Conservation (phyloP, 2,797 vertebrate genomes). For the Linurgus olivaceus region DNA sequence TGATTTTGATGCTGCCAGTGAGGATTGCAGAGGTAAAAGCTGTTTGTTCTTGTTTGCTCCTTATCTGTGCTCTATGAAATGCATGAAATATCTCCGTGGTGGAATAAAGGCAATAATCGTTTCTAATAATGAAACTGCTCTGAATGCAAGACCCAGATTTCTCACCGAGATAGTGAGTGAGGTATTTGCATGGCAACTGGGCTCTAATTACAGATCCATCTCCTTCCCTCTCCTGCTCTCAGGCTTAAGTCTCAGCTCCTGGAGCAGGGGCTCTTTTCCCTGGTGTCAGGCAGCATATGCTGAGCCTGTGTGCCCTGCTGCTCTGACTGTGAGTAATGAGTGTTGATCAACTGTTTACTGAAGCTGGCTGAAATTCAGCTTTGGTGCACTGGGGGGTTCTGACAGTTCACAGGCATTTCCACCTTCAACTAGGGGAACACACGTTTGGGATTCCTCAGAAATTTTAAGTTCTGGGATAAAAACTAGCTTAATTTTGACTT, state of each 20-base stretch:
- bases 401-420: background rate
- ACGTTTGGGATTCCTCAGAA: background rate
- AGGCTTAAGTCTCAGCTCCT: conserved; percentile 26
- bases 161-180: conserved; percentile 34
- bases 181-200: conserved; percentile 51
- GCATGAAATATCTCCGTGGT: conserved; percentile 41
- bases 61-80: conserved; percentile 39
- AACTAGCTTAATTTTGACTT: background rate
- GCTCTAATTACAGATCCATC: conserved; percentile 60
- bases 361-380: conserved; percentile 50
- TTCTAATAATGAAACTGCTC: conserved; percentile 70
- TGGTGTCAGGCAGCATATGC: conserved; percentile 51
- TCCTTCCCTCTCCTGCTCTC: conserved; percentile 43
- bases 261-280: conserved; percentile 8
- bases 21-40: conserved; percentile 45
- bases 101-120: conserved; percentile 63
- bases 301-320: conserved; percentile 24
- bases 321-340: conserved; percentile 43
- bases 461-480: background rate
- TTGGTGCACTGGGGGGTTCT: background rate
- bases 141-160: conserved; percentile 67
- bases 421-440: background rate
- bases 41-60: conserved; percentile 58
- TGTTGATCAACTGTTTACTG: conserved; percentile 59
- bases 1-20: conserved; percentile 24